phyloP scores from a whole-genome alignment of 1,140 invertebrate genomes.

The Ceratosolen solmsi region DNA sequence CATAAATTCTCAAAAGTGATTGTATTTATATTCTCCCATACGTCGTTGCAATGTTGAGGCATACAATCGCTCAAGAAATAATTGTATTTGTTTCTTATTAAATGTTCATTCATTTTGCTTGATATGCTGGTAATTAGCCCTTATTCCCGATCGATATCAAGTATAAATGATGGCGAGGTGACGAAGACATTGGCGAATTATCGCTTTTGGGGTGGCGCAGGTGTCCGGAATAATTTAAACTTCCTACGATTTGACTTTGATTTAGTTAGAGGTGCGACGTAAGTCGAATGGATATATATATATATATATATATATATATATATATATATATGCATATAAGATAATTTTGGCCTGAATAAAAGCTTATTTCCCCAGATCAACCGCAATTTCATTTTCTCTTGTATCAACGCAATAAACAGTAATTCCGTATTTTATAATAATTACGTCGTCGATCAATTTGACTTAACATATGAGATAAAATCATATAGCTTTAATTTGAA shows the following conservation, averaged over 20 bases:
- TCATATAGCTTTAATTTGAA: no score
- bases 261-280: slow-evolving; percentile 15
- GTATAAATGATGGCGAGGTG: slow-evolving; percentile 16
- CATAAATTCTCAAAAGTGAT: no score
- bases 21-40: no score
- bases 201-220: slow-evolving; percentile 11
- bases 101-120: no score
- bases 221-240: slow-evolving; percentile 44
- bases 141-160: not conserved
- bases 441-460: no score
- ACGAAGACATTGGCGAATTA: slow-evolving; percentile 34
- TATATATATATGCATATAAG: not conserved
- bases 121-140: not conserved
- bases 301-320: not conserved
- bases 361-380: not conserved
- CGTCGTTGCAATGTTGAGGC: no score
- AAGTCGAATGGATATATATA: not conserved
- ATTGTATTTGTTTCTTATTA: no score
- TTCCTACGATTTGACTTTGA: slow-evolving; percentile 43
- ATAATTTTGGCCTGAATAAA: not conserved
- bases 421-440: no score
- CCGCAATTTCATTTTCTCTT: no score
- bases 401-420: no score
- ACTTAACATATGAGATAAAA: no score
- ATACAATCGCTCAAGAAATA: no score